Evolutionary conservation across 2,797 vertebrate species (phyloP), one percentile per base, ranked within the genome.

Genomic region (Forpus xanthops): DNA sequence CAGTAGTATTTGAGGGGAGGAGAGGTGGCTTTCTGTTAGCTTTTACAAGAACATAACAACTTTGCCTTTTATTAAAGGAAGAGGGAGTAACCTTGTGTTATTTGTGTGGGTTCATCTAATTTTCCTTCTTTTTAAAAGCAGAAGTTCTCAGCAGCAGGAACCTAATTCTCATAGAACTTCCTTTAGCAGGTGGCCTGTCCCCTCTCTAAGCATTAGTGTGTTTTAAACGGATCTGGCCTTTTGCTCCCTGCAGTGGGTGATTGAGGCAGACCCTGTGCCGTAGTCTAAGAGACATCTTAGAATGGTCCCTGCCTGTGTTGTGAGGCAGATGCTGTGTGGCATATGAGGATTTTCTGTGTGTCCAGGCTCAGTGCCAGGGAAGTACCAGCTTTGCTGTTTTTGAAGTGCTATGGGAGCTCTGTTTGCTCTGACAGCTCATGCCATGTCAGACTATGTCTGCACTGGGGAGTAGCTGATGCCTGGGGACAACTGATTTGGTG

Each of bases 271-370:
- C 23, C 71, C 80, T 44, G 45, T 42, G 42, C 11, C 6, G 0
- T 35, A 18, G 5, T 35, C 47, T 78, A 78, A 45, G 33, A 73
- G 56, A 11, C 6, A 0, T 31, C 76, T 92, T 78, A 80, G 71
- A 88, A 27, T 1, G 3, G 20, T 41, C 80, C 33, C 37, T 23
- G 42, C 58, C 74, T 73, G 47, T 25, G 50, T 78, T 81, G 11
- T 3, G 18, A 85, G 89, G 6, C 70, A 49, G 74, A 53, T 58
- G 67, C 81, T 92, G 53, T 28, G 55, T 52, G 70, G 75, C 94
- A 79, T 93, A 76, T 86, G 74, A 94, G 67, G 77, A 73, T 91
- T 93, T 93, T 86, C 66, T 73, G 41, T 31, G 55, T 50, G 52
- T 73, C 71, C 64, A 74, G 68, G 87, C 81, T 42, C 49, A 2